Evolutionary conservation across 2,888 invertebrate species (phyloP), one percentile per base, ranked within the genome.

Genomic region (Scaptodrosophila latifasciaeformis): DNA sequence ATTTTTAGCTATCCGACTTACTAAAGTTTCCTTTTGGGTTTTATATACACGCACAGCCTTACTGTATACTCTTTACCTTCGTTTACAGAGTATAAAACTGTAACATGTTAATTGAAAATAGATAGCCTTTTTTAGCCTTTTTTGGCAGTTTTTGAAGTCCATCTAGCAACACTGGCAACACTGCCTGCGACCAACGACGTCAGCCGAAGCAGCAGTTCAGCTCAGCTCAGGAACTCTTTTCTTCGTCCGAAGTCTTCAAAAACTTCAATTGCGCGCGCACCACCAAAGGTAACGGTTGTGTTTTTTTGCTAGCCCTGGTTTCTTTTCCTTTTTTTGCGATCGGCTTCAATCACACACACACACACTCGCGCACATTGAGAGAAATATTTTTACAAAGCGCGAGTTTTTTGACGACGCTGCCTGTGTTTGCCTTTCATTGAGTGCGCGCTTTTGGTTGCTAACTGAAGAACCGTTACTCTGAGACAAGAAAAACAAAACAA

Each of bases 221-320:
- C n/a, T n/a, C n/a, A n/a, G n/a, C n/a, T n/a, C 42, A 59, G 45
- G n/a, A 30, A 40, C 48, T 58, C 55, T 52, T 65, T 59, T 65
- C 31, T 39, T 47, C 19, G 46, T 49, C 35, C n/a, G n/a, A n/a
- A n/a, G n/a, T n/a, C n/a, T n/a, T n/a, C n/a, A n/a, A n/a, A n/a
- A n/a, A n/a, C n/a, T n/a, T 84, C 84, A 84, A 77, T 84, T 83
- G 83, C 81, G 74, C 81, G 81, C 82, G 78, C 78, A 71, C 82
- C 80, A 70, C 82, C 75, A 65, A 49, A 70, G 78, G 66, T 59
- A 70, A 79, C 74, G 82, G 84, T 85, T 81, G 82, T 76, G 64
- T 50, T 47, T 21, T 37, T 17, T 50, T 4, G 30, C 30, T 47
- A 29, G 54, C 40, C 34, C 24, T 39, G 40, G 49, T 42, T 31